Conservation (phyloP, 2,888 invertebrate species). For the Troilus luridus region DNA sequence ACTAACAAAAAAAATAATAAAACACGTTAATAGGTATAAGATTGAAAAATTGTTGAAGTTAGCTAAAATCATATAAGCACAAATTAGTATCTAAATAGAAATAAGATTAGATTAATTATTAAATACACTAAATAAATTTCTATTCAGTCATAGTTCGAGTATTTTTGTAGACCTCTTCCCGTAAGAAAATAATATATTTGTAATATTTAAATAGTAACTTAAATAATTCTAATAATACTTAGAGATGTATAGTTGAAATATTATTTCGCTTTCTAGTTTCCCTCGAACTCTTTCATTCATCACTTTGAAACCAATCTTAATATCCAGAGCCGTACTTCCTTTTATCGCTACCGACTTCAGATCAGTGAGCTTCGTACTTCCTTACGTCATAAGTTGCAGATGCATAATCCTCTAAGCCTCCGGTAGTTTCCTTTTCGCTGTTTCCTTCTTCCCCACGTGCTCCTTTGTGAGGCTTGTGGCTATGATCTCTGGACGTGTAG, state of each 20-base stretch:
- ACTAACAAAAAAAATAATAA: too few species aligned
- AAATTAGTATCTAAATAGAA: too few species aligned
- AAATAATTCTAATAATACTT: too few species aligned
- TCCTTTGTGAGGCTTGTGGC: background rate
- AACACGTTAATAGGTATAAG: too few species aligned
- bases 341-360: background rate
- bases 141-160: background rate
- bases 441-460: background rate
- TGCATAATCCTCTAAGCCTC: background rate
- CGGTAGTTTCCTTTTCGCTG: background rate
- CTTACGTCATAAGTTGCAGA: background rate
- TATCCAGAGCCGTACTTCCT: background rate
- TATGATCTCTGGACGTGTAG: background rate
- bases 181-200: background rate
- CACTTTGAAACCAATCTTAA: background rate
- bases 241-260: too few species aligned
- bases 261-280: background rate
- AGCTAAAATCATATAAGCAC: too few species aligned
- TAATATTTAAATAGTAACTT: background rate
- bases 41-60: too few species aligned
- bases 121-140: too few species aligned
- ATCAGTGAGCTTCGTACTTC: background rate
- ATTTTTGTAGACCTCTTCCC: background rate
- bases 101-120: too few species aligned
- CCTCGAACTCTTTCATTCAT: background rate